phyloP scores from a whole-genome alignment of 2,113 vertebrate genomes.

The Ramphastos sulfuratus region DNA sequence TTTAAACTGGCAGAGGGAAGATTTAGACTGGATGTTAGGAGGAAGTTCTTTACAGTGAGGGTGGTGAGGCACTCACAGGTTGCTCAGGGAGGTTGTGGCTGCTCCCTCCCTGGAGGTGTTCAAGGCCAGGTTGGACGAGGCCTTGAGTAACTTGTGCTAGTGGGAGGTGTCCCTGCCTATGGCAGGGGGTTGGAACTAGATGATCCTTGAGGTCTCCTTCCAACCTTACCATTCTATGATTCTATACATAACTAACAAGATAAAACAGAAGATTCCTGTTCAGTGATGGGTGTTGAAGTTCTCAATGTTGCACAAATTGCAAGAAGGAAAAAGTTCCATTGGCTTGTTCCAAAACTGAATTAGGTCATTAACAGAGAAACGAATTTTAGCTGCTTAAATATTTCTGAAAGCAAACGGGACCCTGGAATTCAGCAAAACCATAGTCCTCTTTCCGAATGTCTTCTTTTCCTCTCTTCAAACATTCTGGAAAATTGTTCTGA shows the following conservation, averaged over 20 bases:
- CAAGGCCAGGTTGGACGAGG: too few species aligned
- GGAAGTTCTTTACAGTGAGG: too few species aligned
- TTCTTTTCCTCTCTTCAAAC: conserved; percentile 54
- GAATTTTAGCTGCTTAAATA: conserved; percentile 33
- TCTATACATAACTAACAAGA: neutral
- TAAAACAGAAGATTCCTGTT: conserved; percentile 30
- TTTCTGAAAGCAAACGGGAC: conserved; percentile 50
- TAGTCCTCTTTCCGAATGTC: conserved; percentile 50
- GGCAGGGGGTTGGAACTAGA: too few species aligned
- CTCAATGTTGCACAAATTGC: conserved; percentile 35
- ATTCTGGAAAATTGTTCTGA: conserved; percentile 67
- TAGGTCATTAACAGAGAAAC: conserved; percentile 61
- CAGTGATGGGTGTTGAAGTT: conserved; percentile 8
- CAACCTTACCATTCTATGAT: too few species aligned
- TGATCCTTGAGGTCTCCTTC: too few species aligned
- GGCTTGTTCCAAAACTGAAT: conserved; percentile 51
- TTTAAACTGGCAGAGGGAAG: too few species aligned
- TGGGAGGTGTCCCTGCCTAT: too few species aligned
- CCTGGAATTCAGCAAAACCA: conserved; percentile 29
- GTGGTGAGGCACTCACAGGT: too few species aligned
- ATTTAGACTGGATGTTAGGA: too few species aligned
- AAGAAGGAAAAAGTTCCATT: neutral
- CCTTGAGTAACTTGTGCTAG: too few species aligned
- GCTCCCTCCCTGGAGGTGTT: too few species aligned
- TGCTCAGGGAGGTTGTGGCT: too few species aligned